Base-by-base conservation (phyloP, 1,140 invertebrate genomes). In the Platyscapa corneri region DNA sequence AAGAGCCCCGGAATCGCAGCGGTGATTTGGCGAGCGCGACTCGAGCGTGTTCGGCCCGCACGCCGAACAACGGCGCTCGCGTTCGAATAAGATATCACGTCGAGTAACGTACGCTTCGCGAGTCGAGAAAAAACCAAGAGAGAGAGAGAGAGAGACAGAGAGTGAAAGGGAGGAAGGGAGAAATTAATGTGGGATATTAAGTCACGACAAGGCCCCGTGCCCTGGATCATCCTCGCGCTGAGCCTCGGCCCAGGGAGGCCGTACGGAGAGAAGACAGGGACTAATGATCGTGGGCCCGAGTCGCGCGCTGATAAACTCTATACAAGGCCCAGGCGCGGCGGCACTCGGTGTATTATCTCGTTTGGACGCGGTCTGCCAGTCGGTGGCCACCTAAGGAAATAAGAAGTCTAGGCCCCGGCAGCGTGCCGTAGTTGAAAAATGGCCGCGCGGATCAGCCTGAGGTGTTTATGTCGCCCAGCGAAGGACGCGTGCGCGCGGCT, bases 251-350 rank as follows among this genome's bases (percentile, higher is more conserved):
- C 76, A 60, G 23, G 6, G 30, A 16, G 32, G 30, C 5, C 42
- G 42, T 7, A 12, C 42, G 18, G 49, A 12, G 20, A 60, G 77
- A 1, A 88, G 86, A 88, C 82, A 49, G 14, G 32, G 82, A 83
- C 72, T 83, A 83, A 83, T 83, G 72, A 76, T 75, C 53, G 16
- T 53, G 88, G 86, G 76, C 49, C 7, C 34, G 42, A 86, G 83
- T 85, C 86, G 86, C n/a, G 49, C n/a, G n/a, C 56, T 83, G 88
- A 89, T 90, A 90, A 90, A 88, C 84, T 85, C 56, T 77, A 82
- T 84, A 88, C 89, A 86, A 82, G 87, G 87, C 86, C 87, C 56
- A 20, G 46, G 5, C 5, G 34, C 88, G 88, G 18, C 37, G 0
- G 42, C 32, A 0, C 20, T 53, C 49, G 49, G 8, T 46, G 42